A percentile compares a stretch with the other conserved stretches of the same genome.
These are phyloP conservation scores for Dione juno DNA, from an alignment of 2,888 invertebrate species.

Conservation along the genomic window DNA sequence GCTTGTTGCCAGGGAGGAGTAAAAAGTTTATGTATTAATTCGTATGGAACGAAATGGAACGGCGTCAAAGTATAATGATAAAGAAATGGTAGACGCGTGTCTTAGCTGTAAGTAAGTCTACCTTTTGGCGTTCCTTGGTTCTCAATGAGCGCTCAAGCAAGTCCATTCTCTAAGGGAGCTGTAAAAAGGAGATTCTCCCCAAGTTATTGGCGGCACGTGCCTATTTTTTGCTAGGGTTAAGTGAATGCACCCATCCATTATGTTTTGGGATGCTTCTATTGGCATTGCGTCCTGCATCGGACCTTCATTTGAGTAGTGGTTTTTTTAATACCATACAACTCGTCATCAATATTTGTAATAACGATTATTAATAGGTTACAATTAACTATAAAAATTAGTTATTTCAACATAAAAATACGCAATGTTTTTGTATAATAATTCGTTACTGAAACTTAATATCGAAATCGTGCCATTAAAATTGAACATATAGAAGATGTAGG, in stretches of 20 bases:
- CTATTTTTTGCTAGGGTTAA: constrained; percentile 64
- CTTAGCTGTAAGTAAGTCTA: constrained; percentile 61
- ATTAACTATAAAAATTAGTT: not conserved
- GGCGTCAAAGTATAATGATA: constrained; percentile 50
- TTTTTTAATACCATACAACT: not conserved
- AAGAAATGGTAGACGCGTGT: constrained; percentile 66
- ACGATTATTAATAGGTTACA: not conserved
- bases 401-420: not conserved
- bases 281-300: not conserved
- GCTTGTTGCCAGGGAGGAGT: constrained; percentile 38
- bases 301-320: not conserved
- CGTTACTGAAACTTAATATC: constrained; percentile 2
- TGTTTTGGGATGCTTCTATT: constrained; percentile 52
- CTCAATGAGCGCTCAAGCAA: constrained; percentile 51
- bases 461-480: constrained; percentile 7
- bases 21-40: constrained; percentile 48
- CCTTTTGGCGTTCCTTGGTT: constrained; percentile 45
- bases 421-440: not conserved
- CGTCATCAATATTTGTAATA: too few relatives aligned
- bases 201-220: constrained; percentile 79
- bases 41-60: constrained; percentile 67
- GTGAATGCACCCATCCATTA: constrained; percentile 67
- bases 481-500: constrained; percentile 45
- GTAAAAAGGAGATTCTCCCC: constrained; percentile 62
- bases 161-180: constrained; percentile 53